These are phyloP conservation scores for Fundulus diaphanus DNA, from an alignment of 2,797 vertebrate species.

Conservation along the genomic window DNA sequence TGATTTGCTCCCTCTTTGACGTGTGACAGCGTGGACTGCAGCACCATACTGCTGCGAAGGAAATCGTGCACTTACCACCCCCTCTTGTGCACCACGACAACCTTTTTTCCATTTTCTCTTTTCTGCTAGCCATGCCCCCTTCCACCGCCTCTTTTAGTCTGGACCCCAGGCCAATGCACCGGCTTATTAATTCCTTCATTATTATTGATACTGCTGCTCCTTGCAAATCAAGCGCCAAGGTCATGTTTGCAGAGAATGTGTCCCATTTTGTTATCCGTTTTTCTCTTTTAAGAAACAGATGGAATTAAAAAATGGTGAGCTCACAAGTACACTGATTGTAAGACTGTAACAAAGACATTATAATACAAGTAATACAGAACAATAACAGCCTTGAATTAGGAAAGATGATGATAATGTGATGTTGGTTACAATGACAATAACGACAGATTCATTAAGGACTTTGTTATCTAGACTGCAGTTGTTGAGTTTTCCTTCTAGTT, in stretches of 20 bases:
- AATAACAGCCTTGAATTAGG: constrained; percentile 8
- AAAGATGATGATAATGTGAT: constrained; percentile 14
- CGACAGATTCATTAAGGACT: constrained; percentile 23
- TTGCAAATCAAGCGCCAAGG: constrained; percentile 77
- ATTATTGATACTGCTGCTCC: constrained; percentile 79
- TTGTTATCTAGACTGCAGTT: constrained; percentile 11
- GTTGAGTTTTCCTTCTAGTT: constrained; percentile 16
- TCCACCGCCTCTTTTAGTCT: constrained; percentile 46
- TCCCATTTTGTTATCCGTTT: constrained; percentile 52
- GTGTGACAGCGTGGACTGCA: constrained; percentile 82
- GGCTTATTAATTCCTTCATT: constrained; percentile 83
- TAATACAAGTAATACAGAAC: constrained; percentile 12
- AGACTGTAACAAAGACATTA: constrained; percentile 46
- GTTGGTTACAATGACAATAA: constrained; percentile 23
- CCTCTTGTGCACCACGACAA: constrained; percentile 35
- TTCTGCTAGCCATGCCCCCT: constrained; percentile 36
- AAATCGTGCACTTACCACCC: constrained; percentile 80
- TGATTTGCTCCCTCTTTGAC: constrained; percentile 88
- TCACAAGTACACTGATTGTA: constrained; percentile 32
- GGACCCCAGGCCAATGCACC: constrained; percentile 68
- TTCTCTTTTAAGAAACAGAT: constrained; percentile 57
- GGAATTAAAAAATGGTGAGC: constrained; percentile 46
- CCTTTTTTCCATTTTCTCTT: constrained; percentile 41
- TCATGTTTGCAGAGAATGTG: constrained; percentile 67
- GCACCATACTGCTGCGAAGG: constrained; percentile 77